Percentiles rank a stretch among this genome's conserved stretches.
Conservation (phyloP, 2,888 invertebrate genomes). For the Scaeva pyrastri region DNA sequence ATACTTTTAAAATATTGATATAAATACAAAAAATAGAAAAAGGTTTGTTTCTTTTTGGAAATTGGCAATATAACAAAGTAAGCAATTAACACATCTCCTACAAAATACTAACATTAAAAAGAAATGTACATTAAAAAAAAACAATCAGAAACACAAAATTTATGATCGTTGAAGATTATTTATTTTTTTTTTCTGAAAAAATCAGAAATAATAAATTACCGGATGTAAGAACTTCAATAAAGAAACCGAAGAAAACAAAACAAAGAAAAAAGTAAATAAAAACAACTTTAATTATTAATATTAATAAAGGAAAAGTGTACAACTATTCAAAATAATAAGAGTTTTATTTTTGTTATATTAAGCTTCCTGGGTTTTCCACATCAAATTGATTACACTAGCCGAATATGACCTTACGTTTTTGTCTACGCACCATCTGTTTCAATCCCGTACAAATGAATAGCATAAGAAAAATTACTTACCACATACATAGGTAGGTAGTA, state of each 20-base stretch:
- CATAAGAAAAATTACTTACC: no score
- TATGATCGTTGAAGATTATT: constrained; percentile 48
- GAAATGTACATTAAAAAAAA: constrained; percentile 48
- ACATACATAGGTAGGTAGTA: no score
- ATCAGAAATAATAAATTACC: constrained; percentile 30
- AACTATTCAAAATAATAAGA: constrained; percentile 51
- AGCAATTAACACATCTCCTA: constrained; percentile 42
- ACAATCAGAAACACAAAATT: constrained; percentile 39
- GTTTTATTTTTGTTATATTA: background rate
- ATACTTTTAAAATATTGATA: constrained; percentile 56
- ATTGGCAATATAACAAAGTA: constrained; percentile 45
- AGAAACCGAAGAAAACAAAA: constrained; percentile 16
- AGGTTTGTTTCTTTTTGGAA: constrained; percentile 61
- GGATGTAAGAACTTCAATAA: constrained; percentile 50
- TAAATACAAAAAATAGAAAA: constrained; percentile 54
- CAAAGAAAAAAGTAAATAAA: constrained; percentile 22
- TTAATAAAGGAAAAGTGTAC: constrained; percentile 66
- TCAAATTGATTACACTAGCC: no score
- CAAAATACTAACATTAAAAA: constrained; percentile 42
- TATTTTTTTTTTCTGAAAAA: constrained; percentile 27
- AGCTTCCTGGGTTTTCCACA: no score
- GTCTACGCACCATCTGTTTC: no score
- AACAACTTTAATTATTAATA: constrained; percentile 49
- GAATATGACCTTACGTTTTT: no score
- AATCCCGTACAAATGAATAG: no score